Evolutionary conservation across 2,797 vertebrate species (phyloP), one percentile per base, ranked within the genome.

Genomic region (Syngnathus acus): DNA sequence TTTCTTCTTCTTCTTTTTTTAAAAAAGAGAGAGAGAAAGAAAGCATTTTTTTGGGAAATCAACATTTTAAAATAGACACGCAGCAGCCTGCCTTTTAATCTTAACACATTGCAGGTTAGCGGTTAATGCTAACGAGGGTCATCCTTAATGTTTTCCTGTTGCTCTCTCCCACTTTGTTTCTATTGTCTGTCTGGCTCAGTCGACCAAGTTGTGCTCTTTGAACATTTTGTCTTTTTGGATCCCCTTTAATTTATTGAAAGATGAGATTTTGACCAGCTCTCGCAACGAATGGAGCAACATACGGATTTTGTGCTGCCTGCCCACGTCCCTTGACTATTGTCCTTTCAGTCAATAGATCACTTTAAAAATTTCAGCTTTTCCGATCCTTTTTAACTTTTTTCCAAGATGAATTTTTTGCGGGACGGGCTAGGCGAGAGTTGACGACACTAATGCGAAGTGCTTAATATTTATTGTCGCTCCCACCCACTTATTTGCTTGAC

Each of bases 341-440:
- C 79, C 79, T 84, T 81, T 79, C 77, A 70, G 75, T 75, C 82
- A 67, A 66, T 72, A 61, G 81, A 70, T 48, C 47, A 17, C 11
- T 55, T 32, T 14, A 32, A 55, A 55, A 55, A 26, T 32, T 7
- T 57, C 23, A 43, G 69, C 62, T 72, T 73, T 64, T 32, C 16
- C 14, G 21, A 2, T 13, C 55, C 40, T 39, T 0, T 17, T 60
- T 64, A 10, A 42, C 5, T 21, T 45, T 62, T n/a, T 45, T 40
- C 5, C n/a, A 42, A 60, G 58, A 39, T 60, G 58, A 60, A 6
- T 39, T 55, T 55, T 26, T 55, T 5, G 32, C 4, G 3, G 32
- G 32, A 32, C 32, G 32, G 32, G 32, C 32, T 32, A 32, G 32
- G 32, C 32, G 32, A 32, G 32, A 32, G 32, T 32, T 32, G 32